Evolutionary conservation across 2,797 vertebrate species (phyloP).

Genomic region (Scarus forsteni): DNA sequence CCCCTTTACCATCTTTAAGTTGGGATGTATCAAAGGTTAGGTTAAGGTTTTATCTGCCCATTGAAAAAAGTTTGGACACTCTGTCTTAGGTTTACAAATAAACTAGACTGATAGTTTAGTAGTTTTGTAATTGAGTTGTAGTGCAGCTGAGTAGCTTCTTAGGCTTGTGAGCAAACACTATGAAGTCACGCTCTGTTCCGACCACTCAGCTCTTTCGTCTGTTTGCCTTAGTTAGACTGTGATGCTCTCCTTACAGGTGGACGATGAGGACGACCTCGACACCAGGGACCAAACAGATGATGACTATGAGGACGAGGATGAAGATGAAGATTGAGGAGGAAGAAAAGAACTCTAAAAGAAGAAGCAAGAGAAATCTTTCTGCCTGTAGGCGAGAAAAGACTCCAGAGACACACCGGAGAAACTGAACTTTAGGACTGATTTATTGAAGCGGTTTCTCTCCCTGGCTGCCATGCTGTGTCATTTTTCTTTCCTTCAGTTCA

Average conservation of each 20-base stretch:
- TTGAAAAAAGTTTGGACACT: background rate
- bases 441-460: slow-evolving; percentile 57
- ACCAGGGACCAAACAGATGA: slow-evolving; percentile 89
- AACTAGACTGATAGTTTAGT: background rate
- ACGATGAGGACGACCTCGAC: slow-evolving; percentile 96
- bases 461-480: slow-evolving; percentile 53
- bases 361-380: slow-evolving; percentile 22
- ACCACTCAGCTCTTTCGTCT: slow-evolving; percentile 46
- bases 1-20: too few species aligned
- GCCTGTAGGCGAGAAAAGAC: slow-evolving; percentile 50
- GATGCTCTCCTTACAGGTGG: slow-evolving; percentile 84
- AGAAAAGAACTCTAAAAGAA: slow-evolving; percentile 56
- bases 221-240: slow-evolving; percentile 71
- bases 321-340: slow-evolving; percentile 75
- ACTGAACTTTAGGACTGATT: slow-evolving; percentile 55
- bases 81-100: too few species aligned
- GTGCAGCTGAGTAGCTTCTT: background rate
- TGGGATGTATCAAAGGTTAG: too few species aligned
- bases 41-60: too few species aligned
- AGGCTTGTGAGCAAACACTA: background rate
- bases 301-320: slow-evolving; percentile 88
- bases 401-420: slow-evolving; percentile 50
- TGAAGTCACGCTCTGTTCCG: background rate
- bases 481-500: slow-evolving; percentile 8
- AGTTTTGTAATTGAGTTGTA: background rate